Conservation (phyloP, 1,140 invertebrate species). For the Zaprionus davidi region DNA sequence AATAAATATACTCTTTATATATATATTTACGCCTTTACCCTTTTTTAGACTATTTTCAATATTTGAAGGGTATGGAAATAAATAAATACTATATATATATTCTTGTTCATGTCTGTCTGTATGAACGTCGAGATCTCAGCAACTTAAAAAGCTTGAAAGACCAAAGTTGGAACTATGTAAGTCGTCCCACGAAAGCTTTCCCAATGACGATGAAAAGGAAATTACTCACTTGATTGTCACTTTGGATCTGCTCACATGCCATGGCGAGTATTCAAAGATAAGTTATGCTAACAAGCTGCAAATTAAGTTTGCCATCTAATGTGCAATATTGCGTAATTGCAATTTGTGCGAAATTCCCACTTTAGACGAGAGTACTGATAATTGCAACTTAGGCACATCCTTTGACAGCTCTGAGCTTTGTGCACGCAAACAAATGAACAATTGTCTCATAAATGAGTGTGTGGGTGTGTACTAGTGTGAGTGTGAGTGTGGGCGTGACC, state of each 20-base stretch:
- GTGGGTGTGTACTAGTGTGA: background rate
- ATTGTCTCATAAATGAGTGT: slow-evolving; percentile 1
- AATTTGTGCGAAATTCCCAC: slow-evolving; percentile 2
- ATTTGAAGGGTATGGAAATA: no score
- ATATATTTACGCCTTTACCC: no score
- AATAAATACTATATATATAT: no score
- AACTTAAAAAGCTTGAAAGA: no score
- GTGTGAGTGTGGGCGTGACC: slow-evolving; percentile 18
- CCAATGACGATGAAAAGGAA: background rate
- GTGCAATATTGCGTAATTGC: slow-evolving; percentile 12
- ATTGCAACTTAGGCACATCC: slow-evolving; percentile 2
- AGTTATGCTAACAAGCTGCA: slow-evolving; percentile 12
- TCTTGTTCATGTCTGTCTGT: no score
- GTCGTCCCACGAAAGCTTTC: background rate
- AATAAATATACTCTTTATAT: no score
- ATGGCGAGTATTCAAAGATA: slow-evolving; percentile 1
- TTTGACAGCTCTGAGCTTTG: slow-evolving; percentile 12
- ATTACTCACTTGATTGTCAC: background rate
- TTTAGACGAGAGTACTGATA: background rate
- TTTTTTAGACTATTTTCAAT: no score
- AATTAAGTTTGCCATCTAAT: slow-evolving; percentile 6
- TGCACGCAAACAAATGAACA: slow-evolving; percentile 4
- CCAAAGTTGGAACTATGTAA: no score
- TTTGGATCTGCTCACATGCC: background rate
- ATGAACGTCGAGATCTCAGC: no score